These are phyloP conservation scores for Trichomycterus rosablanca DNA, from an alignment of 2,113 vertebrate species.

Conservation along the genomic window DNA sequence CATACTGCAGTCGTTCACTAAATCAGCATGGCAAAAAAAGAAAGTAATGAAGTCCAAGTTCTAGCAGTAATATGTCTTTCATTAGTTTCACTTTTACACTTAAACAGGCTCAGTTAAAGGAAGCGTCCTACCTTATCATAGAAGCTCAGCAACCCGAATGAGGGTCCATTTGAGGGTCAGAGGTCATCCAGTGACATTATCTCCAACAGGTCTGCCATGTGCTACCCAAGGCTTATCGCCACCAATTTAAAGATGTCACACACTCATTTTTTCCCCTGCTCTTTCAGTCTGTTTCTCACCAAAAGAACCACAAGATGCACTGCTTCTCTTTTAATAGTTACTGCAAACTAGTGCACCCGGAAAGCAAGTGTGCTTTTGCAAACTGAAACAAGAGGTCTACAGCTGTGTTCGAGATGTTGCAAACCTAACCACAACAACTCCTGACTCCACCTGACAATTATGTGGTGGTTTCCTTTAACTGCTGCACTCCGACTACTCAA, in stretches of 20 bases:
- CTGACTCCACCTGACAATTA: constrained; percentile 20
- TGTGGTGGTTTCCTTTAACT: constrained; percentile 23
- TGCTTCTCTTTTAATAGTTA: constrained; percentile 2
- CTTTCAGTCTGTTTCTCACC: neutral
- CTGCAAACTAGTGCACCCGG: neutral
- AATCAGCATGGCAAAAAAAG: no score
- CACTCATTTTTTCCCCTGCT: constrained; percentile 38
- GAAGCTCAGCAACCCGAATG: neutral
- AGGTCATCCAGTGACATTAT: constrained; percentile 38
- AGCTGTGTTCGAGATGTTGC: constrained; percentile 6
- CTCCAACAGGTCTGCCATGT: constrained; percentile 26
- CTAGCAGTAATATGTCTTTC: no score
- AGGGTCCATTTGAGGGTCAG: constrained; percentile 21
- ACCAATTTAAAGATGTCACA: no score
- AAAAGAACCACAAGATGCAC: neutral
- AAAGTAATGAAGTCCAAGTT: no score
- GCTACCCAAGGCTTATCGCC: neutral
- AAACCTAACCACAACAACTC: constrained; percentile 44
- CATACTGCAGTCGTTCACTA: no score
- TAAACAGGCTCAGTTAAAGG: neutral
- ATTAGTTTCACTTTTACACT: no score
- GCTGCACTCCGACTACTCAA: constrained; percentile 14
- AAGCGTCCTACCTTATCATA: constrained; percentile 42
- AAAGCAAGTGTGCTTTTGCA: constrained; percentile 15
- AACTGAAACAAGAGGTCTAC: constrained; percentile 31